Conservation (phyloP, 2,888 invertebrate species). For the Melangyna quadrimaculata region DNA sequence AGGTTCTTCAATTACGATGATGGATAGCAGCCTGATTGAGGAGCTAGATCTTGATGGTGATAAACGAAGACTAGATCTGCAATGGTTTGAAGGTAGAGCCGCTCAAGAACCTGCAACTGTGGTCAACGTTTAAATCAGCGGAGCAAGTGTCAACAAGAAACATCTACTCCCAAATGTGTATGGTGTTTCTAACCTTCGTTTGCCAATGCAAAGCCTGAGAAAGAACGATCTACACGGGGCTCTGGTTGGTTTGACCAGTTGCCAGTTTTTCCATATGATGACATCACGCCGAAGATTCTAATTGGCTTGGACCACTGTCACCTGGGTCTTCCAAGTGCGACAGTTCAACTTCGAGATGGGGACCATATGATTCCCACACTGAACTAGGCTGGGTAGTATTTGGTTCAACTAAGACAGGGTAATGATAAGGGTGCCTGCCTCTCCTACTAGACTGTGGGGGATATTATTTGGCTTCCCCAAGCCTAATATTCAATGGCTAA, state of each 20-base stretch:
- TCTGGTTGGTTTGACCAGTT: constrained; percentile 1
- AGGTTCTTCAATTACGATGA: no score
- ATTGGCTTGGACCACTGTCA: constrained; percentile 50
- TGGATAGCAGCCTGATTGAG: constrained; percentile 32
- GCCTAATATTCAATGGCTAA: no score
- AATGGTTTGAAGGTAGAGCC: constrained; percentile 55
- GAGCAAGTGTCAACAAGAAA: background rate
- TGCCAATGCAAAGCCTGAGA: constrained; percentile 32
- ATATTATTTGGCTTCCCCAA: no score
- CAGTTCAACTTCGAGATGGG: background rate
- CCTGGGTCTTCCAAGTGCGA: constrained; percentile 34
- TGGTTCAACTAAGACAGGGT: constrained; percentile 24
- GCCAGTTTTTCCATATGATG: constrained; percentile 10
- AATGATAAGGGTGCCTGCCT: no score
- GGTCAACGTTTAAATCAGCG: constrained; percentile 56
- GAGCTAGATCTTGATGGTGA: constrained; percentile 48
- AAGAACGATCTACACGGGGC: constrained; percentile 6
- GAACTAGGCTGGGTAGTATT: constrained; percentile 62
- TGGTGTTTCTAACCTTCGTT: background rate
- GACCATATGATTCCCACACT: constrained; percentile 61
- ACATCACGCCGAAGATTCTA: constrained; percentile 35
- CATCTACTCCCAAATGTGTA: no score
- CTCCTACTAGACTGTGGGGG: no score
- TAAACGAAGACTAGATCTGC: constrained; percentile 21
- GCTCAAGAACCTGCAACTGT: constrained; percentile 40